Evolutionary conservation across 2,797 vertebrate species (phyloP).

Genomic region (Coilia nasus): DNA sequence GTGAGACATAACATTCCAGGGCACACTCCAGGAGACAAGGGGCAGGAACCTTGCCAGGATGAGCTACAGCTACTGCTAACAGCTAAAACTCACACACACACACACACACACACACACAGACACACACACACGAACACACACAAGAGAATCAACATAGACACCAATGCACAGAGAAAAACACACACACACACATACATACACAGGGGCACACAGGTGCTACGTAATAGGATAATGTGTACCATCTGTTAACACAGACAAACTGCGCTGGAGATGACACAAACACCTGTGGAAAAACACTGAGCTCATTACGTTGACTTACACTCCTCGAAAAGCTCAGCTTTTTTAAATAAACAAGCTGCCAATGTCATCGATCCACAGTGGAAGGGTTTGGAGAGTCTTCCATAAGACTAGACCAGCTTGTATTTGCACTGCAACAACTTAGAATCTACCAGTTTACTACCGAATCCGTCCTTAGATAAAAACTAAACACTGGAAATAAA

Average conservation of each 20-base stretch:
- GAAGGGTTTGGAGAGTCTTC: too few relatives aligned
- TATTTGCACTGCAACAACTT: too few relatives aligned
- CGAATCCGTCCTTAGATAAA: too few relatives aligned
- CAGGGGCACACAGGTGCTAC: not conserved
- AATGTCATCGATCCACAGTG: too few relatives aligned
- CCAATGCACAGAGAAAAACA: not conserved
- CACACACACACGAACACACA: conserved; percentile 30
- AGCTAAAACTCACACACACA: not conserved
- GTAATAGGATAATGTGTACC: not conserved
- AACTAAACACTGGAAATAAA: too few relatives aligned
- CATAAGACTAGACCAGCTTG: too few relatives aligned
- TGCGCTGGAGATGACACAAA: not conserved
- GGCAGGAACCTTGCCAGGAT: conserved; percentile 30
- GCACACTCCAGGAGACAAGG: conserved; percentile 53
- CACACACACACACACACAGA: conserved; percentile 18
- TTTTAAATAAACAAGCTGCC: not conserved
- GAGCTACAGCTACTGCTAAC: conserved; percentile 11
- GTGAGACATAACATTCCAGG: conserved; percentile 62
- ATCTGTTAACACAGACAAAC: not conserved
- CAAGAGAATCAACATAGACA: not conserved
- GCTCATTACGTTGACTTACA: not conserved
- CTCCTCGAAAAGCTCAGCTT: conserved; percentile 34
- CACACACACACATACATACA: not conserved
- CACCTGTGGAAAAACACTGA: not conserved
- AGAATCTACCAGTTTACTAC: too few relatives aligned